Base-by-base conservation (phyloP, 2,888 invertebrate genomes). In the Limenitis camilla region DNA sequence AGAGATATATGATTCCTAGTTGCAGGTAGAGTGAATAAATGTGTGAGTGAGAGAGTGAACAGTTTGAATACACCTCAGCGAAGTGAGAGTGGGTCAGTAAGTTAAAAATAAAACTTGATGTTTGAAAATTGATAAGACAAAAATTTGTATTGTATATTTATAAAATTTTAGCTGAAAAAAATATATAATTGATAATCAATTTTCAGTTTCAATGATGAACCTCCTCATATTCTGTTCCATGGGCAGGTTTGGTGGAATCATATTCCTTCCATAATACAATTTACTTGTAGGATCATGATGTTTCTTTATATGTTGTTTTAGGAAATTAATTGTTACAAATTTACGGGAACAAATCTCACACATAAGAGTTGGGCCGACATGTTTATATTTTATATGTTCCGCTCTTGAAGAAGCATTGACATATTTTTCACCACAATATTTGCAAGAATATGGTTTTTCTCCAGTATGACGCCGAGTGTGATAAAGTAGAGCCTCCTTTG, bases 331-430 rank as follows among this genome's bases (percentile, higher is more conserved):
- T 0, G 85, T 86, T 0, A 83, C 81, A 71, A 85, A 86, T 51
- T 80, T 85, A 2, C 74, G 66, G 4, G 78, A 72, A 56, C 86
- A 86, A 11, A 84, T 72, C 28, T 84, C 74, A 45, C 86, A 86
- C 65, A 71, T 71, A 1, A 83, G 60, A 0, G 76, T 82, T 5
- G 87, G 87, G 0, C 78, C 82, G 0, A 78, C 65, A 60, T 86
- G 86, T 63, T 81, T 86, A 39, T 75, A 81, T 51, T 83, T 86
- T 0, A 81, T 77, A 56, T 87, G 87, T 49, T 87, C 86, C 5
- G 83, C 82, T 52, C 86, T 73, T n/a, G n/a, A n/a, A 0, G 87
- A 86, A 0, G 86, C 78, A 63, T 86, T 86, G 0, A 87, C 83
- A 67, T 86, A 87, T 54, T 63, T 76, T 48, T 85, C 82, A 53